Conservation (phyloP, 2,113 vertebrate genomes). For the Apteryx owenii region DNA sequence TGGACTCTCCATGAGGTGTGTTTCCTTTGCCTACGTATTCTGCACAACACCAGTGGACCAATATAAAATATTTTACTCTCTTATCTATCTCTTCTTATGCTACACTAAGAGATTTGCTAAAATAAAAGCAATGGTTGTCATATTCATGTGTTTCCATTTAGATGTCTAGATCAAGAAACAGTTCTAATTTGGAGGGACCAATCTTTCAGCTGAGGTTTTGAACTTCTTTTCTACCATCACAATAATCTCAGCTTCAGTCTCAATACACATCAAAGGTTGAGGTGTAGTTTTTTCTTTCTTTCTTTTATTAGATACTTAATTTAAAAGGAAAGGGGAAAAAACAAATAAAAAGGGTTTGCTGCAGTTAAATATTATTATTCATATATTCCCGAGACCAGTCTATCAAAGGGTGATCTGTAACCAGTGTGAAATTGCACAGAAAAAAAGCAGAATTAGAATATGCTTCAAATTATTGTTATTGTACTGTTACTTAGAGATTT, state of each 20-base stretch:
- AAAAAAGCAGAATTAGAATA: background rate
- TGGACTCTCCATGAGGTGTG: background rate
- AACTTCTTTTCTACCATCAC: background rate
- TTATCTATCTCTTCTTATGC: background rate
- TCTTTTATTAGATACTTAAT: background rate
- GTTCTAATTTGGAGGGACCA: background rate
- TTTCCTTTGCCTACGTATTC: background rate
- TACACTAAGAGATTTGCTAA: background rate
- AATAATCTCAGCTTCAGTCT: background rate
- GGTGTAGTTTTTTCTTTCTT: background rate
- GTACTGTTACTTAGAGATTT: background rate
- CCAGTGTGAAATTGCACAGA: accelerated
- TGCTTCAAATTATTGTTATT: background rate
- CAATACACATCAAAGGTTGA: background rate
- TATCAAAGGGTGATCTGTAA: background rate
- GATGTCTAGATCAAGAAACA: background rate
- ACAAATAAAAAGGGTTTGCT: background rate
- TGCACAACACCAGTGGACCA: background rate
- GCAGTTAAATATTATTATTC: background rate
- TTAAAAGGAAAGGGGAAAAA: background rate
- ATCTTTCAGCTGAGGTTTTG: background rate
- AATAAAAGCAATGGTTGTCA: background rate
- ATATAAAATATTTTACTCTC: background rate
- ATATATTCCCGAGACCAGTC: background rate
- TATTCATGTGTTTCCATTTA: background rate